Base-by-base conservation (phyloP, 2,113 vertebrate species). In the Pardalotus punctatus region DNA sequence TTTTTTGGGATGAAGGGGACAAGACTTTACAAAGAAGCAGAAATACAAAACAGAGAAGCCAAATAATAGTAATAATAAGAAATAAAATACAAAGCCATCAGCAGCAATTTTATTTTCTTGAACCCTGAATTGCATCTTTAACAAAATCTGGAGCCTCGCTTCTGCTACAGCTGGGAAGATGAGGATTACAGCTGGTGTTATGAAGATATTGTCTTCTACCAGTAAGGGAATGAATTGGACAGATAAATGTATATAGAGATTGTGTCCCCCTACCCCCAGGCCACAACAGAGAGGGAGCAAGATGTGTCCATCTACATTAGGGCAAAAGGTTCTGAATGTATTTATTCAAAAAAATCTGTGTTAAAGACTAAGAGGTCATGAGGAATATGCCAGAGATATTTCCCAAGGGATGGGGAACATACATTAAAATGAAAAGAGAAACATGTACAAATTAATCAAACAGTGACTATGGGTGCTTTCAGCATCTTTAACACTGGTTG, bases 381-480 rank as follows among this genome's bases (percentile, higher is more conserved):
- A 96, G 50, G 91, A 96, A 92, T 96, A 90, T 91, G 77, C 65
- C 58, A 85, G 74, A 88, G 81, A 85, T 54, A 67, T 50, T 78
- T 84, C 96, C 72, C 91, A 94, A 73, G 81, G 92, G 96, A 96
- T 3, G 16, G 65, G 64, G 74, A 93, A 94, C 90, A 94, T 82
- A 95, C 78, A 96, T 96, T 94, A 96, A 97, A 97, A 97, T 94
- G 83, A 97, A 95, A 91, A 89, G 56, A 62, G 65, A 81, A 91
- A 66, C 88, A 76, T 89, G 82, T 95, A 86, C 60, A 94, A 97
- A 97, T 96, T 96, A 97, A 96, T 94, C 94, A 96, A 95, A 97
- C 31, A 81, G 89, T 96, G 93, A 94, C 94, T 96, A 90, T 95
- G 79, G 14, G 23, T 95, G 72, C 36, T 90, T 97, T 96, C 94